Base-by-base conservation (phyloP, 2,113 vertebrate species). In the Eretmochelys imbricata region DNA sequence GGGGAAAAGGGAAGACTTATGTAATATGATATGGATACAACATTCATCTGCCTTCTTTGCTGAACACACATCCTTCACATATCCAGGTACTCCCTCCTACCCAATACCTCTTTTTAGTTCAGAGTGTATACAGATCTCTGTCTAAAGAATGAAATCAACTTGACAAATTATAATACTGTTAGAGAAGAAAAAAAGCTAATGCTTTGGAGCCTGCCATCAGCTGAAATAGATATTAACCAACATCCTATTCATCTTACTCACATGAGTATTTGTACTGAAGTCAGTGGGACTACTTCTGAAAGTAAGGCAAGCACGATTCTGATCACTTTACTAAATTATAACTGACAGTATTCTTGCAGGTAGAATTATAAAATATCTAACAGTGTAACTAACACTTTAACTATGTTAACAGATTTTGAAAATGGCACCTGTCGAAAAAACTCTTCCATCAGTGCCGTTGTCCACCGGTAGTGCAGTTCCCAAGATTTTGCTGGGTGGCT, bases 401-500 rank as follows among this genome's bases (percentile, higher is more conserved):
- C 80, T 92, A 94, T 90, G 90, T 92, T 69, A 93, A 94, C 86
- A 93, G 42, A 93, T 89, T 95, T 89, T 90, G 49, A 96, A 98
- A 96, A 94, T 89, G 72, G 93, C 94, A 99, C 99, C 99, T 99
- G 99, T 98, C 98, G 98, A 98, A 99, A 99, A 96, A 99, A 99
- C 97, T 99, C 99, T 97, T 99, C 99, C 98, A 99, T 98, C 62
- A 99, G 98, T 48, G 99, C 99, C 94, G 98, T 99, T 89, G 99
- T 99, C 99, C 99, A 99, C 81, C 98, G 98, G 86, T 99, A 98
- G 94, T 99, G 99, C 91, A 99, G 98, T 25, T 98, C 96, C 99
- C 99, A 99, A 93, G 96, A 95, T 97, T 99, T 99, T 96, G 99
- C 99, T 49, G 99, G 99, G 97, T 99, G 99, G 96, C 99, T 99